These are phyloP conservation scores for Sphenopsis melanotis DNA, from an alignment of 2,797 vertebrate genomes.

Conservation along the genomic window DNA sequence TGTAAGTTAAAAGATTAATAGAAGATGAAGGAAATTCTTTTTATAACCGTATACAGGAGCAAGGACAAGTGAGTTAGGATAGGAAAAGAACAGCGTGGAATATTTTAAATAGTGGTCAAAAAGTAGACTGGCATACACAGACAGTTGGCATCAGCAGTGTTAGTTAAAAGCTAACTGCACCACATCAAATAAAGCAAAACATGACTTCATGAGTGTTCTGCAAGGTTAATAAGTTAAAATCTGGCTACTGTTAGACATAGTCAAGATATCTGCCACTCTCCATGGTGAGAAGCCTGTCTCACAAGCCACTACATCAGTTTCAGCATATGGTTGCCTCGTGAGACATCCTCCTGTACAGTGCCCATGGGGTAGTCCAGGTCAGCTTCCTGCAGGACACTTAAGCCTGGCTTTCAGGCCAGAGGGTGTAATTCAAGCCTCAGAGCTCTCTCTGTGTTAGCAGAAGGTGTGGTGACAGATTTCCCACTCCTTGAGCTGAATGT, in stretches of 20 bases:
- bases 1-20: constrained; percentile 3
- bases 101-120: not conserved
- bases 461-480: constrained; percentile 24
- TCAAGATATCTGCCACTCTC: not conserved
- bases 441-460: not conserved
- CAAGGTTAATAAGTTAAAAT: not conserved
- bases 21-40: not conserved
- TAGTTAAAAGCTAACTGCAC: not conserved
- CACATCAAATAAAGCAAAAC: not conserved
- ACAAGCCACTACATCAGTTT: not conserved
- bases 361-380: not conserved
- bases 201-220: not conserved
- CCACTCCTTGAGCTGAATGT: not conserved
- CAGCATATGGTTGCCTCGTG: not conserved
- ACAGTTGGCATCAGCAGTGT: not conserved
- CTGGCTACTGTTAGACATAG: not conserved
- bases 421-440: not conserved
- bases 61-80: not conserved
- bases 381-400: not conserved
- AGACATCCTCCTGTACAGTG: not conserved
- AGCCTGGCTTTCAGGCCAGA: not conserved
- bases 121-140: not conserved
- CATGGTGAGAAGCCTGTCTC: not conserved
- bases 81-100: not conserved
- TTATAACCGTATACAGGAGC: not conserved